phyloP scores from a whole-genome alignment of 2,888 invertebrate species.

The Exephanes ischioxanthus region DNA sequence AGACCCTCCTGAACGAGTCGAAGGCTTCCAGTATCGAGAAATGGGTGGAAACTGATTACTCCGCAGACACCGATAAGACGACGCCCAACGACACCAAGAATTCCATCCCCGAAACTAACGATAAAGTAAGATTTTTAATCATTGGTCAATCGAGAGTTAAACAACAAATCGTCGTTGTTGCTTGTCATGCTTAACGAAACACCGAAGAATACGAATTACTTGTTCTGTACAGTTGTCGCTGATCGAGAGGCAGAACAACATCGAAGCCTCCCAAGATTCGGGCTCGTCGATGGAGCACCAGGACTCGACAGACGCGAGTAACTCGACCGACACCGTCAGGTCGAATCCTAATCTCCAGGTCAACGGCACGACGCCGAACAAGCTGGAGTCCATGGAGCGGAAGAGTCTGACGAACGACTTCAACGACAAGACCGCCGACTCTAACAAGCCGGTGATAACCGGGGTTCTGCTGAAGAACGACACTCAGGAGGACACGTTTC shows the following conservation, averaged over 20 bases:
- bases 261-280: slow-evolving; percentile 69
- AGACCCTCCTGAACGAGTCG: slow-evolving; percentile 78
- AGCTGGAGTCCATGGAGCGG: slow-evolving; percentile 76
- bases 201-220: not conserved
- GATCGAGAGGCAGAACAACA: slow-evolving; percentile 74
- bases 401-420: slow-evolving; percentile 85
- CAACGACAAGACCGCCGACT: slow-evolving; percentile 85
- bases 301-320: slow-evolving; percentile 80
- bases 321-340: slow-evolving; percentile 79
- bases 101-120: slow-evolving; percentile 60
- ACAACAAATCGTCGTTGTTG: not conserved
- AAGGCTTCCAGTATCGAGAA: slow-evolving; percentile 78
- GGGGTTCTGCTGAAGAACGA: slow-evolving; percentile 90
- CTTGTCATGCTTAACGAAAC: not conserved
- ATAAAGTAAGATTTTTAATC: slow-evolving; percentile 71
- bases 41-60: slow-evolving; percentile 63
- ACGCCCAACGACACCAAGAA: slow-evolving; percentile 49
- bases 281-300: slow-evolving; percentile 79
- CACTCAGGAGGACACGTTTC: slow-evolving; percentile 85
- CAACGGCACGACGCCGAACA: slow-evolving; percentile 78
- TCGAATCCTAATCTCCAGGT: slow-evolving; percentile 80
- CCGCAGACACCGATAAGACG: slow-evolving; percentile 60
- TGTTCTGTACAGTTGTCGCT: slow-evolving; percentile 70
- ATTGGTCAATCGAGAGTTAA: not conserved
- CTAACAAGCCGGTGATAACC: slow-evolving; percentile 89